A percentile compares a stretch with the other conserved stretches of the same genome.
phyloP scores from a whole-genome alignment of 2,797 vertebrate species.

The Bovichtus variegatus region DNA sequence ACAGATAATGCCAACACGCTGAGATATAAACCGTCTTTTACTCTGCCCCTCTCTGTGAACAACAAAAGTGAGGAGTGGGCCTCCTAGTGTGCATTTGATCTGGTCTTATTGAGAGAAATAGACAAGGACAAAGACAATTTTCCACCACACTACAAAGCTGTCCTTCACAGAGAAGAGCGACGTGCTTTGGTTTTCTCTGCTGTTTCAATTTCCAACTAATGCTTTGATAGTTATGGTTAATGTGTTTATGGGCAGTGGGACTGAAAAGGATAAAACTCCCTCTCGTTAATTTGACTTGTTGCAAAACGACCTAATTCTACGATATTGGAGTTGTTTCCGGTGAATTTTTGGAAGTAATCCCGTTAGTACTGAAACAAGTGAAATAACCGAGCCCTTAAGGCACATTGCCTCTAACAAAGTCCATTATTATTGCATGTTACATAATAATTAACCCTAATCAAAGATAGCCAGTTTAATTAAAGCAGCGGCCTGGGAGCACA shows the following conservation, averaged over 20 bases:
- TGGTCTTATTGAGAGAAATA: conserved; percentile 44
- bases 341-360: background rate
- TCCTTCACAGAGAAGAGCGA: conserved; percentile 29
- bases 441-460: conserved; percentile 18
- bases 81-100: conserved; percentile 62
- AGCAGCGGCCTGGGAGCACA: background rate
- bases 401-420: background rate
- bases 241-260: background rate
- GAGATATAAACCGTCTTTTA: conserved; percentile 36
- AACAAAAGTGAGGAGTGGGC: conserved; percentile 33
- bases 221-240: conserved; percentile 4
- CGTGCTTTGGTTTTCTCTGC: background rate
- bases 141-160: conserved; percentile 30
- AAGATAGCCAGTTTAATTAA: conserved; percentile 20
- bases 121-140: conserved; percentile 29
- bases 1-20: conserved; percentile 50
- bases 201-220: conserved; percentile 13
- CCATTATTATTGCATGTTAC: conserved; percentile 1
- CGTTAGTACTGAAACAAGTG: background rate
- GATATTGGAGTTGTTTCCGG: background rate
- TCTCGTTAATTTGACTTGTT: background rate
- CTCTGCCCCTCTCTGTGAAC: conserved; percentile 29
- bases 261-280: background rate
- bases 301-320: background rate
- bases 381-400: background rate